Evolutionary conservation across 1,140 invertebrate genomes (phyloP).

Genomic region (Diachasmimorpha longicaudata): DNA sequence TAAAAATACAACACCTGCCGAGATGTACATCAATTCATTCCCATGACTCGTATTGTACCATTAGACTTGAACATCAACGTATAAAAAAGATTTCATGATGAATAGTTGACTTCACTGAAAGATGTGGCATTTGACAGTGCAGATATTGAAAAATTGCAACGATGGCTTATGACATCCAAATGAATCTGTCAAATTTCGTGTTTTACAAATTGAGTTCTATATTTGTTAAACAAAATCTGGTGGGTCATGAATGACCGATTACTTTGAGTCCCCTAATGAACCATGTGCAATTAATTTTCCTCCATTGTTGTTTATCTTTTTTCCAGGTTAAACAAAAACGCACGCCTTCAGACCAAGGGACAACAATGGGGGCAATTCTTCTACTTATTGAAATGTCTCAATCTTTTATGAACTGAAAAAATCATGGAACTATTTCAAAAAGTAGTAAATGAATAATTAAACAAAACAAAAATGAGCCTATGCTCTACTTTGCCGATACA

Average conservation of each 20-base stretch:
- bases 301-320: no score
- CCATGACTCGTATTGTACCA: not conserved
- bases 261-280: not conserved
- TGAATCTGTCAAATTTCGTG: not conserved
- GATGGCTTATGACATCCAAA: not conserved
- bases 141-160: not conserved
- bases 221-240: not conserved
- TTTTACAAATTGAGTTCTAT: not conserved
- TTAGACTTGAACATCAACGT: not conserved
- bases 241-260: not conserved
- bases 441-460: not conserved
- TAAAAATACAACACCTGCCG: not conserved
- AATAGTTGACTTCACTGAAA: not conserved
- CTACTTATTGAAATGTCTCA: not conserved
- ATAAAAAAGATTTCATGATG: not conserved
- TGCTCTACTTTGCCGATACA: not conserved
- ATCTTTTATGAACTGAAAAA: not conserved
- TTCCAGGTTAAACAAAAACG: not conserved
- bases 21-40: not conserved
- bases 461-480: not conserved
- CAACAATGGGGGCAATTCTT: not conserved
- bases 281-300: not conserved
- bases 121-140: not conserved
- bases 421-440: not conserved
- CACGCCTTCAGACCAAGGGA: not conserved